These are phyloP conservation scores for Leuciscus idus DNA, from an alignment of 2,113 vertebrate species.

Conservation along the genomic window DNA sequence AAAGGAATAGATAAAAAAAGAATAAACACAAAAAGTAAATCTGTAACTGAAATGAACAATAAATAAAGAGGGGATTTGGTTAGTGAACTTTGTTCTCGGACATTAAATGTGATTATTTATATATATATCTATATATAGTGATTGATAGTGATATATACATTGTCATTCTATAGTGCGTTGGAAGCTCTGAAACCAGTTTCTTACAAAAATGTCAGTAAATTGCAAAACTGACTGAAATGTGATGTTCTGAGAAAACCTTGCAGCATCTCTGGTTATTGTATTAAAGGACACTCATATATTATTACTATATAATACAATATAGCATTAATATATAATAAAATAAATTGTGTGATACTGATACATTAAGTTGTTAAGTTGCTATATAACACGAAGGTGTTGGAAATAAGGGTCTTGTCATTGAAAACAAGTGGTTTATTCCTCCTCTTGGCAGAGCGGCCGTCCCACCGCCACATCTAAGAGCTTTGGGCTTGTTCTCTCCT, in stretches of 20 bases:
- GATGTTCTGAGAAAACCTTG: background rate
- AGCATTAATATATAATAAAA: no score
- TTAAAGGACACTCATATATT: background rate
- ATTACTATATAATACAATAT: no score
- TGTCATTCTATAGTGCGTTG: no score
- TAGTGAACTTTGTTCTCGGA: background rate
- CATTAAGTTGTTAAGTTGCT: slow-evolving; percentile 8
- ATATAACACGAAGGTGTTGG: slow-evolving; percentile 5
- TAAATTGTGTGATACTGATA: background rate
- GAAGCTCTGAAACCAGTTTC: background rate
- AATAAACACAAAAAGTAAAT: no score
- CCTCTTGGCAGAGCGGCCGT: slow-evolving; percentile 58
- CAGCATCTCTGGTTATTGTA: background rate
- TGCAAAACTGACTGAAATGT: background rate
- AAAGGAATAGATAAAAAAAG: no score
- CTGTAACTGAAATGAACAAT: no score
- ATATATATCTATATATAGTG: background rate
- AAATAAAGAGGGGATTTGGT: no score
- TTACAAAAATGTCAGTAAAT: background rate
- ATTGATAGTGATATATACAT: no score
- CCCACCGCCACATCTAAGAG: slow-evolving; percentile 49
- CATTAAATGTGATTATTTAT: background rate
- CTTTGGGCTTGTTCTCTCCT: slow-evolving; percentile 67
- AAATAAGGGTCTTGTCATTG: slow-evolving; percentile 42
- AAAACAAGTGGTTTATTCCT: slow-evolving; percentile 47